phyloP scores from a whole-genome alignment of 1,140 invertebrate species.

The Heliconius eleuchia region DNA sequence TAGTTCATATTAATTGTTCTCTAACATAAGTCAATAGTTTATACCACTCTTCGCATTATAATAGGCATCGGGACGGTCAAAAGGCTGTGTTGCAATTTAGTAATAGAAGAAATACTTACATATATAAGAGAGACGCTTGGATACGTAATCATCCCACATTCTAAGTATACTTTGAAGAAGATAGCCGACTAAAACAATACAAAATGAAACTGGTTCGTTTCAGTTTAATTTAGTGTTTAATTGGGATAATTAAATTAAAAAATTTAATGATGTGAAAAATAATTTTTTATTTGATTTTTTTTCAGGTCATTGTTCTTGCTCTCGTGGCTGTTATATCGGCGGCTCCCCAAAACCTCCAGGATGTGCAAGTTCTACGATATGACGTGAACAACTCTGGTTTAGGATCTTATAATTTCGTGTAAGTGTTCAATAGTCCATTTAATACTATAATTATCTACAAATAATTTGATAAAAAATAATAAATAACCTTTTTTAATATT shows the following conservation, averaged over 20 bases:
- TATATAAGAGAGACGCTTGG: constrained; percentile 72
- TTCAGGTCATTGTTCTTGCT: constrained; percentile 64
- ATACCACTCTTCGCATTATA: constrained; percentile 50
- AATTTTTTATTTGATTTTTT: constrained; percentile 37
- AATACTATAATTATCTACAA: background rate
- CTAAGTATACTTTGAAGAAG: constrained; percentile 56
- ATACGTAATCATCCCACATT: constrained; percentile 70
- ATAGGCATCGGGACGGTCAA: constrained; percentile 46
- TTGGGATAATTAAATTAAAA: background rate
- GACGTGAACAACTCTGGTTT: constrained; percentile 67
- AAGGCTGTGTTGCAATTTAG: constrained; percentile 64
- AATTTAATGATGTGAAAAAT: constrained; percentile 13
- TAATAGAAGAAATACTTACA: constrained; percentile 73
- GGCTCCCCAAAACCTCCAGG: constrained; percentile 68
- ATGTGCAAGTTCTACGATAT: constrained; percentile 77
- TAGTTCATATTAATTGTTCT: constrained; percentile 58
- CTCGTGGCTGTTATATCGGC: constrained; percentile 55
- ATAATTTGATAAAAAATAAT: too few species aligned
- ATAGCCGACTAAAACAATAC: constrained; percentile 50
- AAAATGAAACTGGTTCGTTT: constrained; percentile 74
- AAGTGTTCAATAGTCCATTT: constrained; percentile 40
- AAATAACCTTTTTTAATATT: background rate
- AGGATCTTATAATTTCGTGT: constrained; percentile 74
- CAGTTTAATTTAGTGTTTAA: background rate
- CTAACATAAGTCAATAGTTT: constrained; percentile 43